Base-by-base conservation (phyloP, 2,113 vertebrate genomes). In the Noturus placidus region DNA sequence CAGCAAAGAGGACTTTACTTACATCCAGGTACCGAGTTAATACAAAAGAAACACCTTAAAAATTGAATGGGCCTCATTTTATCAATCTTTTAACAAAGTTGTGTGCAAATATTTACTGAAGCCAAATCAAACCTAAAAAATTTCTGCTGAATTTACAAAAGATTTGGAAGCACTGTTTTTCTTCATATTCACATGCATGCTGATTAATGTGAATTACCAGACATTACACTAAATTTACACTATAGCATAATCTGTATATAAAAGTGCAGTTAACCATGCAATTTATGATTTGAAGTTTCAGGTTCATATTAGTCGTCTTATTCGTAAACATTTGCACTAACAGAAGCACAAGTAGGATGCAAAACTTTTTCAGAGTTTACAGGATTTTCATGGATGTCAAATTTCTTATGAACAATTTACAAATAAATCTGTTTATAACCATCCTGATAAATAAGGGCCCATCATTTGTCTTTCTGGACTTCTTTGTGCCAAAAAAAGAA, bases 1-100 rank as follows among this genome's bases (percentile, higher is more conserved):
- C 94, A 33, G 95, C 93, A 10, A 97, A 97, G 92, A 97, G 95
- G 92, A 95, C 96, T 88, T 94, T 99, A 0, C 94, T 99, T 50
- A 99, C 97, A 0, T 89, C 97, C 91, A 97, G 98, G 98, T 99
- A 93, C 17, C 20, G 82, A 46, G 78, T 52, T 59, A 30, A 83
- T 63, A 20, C 2, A 17, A 82, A 14, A 46, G 13, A 69, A 50
- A 74, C 22, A 25, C 35, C 9, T 42, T 74, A 38, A 30, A 80
- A 79, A 33, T 79, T 1, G n/a, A 56, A 19, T 57, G 9, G 33
- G 50, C 1, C 6, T 56, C 3, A 9, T 33, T 79, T 46, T 33
- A 7, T 79, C 27, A 52, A 33, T 52, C 14, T 42, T n/a, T 56
- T 35, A 25, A 20, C 10, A 79, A 56, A 79, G 77, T 8, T 52